phyloP scores from a whole-genome alignment of 1,140 invertebrate species.

The Drosophila persimilis region DNA sequence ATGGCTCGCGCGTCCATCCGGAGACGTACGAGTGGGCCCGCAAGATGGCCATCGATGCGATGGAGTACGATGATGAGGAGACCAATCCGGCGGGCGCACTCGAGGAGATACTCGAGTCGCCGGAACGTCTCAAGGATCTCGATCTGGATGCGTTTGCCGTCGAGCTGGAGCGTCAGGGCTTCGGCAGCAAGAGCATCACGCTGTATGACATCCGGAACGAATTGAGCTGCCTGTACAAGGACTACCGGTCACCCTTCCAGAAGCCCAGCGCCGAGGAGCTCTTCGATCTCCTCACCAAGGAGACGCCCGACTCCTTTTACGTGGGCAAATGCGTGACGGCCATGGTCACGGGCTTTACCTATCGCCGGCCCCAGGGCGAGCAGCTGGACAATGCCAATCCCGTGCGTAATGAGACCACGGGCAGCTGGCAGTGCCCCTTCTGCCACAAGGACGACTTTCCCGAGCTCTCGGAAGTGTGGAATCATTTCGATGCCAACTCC shows the following conservation, averaged over 20 bases:
- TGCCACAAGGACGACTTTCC: slow-evolving; percentile 97
- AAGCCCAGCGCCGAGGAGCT: slow-evolving; percentile 93
- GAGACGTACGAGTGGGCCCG: slow-evolving; percentile 99
- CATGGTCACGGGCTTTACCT: slow-evolving; percentile 90
- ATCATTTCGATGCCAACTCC: slow-evolving; percentile 97
- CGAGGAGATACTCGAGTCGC: slow-evolving; percentile 98
- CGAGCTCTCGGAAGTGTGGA: slow-evolving; percentile 98
- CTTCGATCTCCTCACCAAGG: slow-evolving; percentile 98
- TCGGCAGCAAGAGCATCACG: slow-evolving; percentile 98
- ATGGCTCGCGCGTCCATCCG: slow-evolving; percentile 98
- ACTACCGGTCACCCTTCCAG: slow-evolving; percentile 91
- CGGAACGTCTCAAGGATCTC: slow-evolving; percentile 97
- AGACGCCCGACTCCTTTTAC: slow-evolving; percentile 97
- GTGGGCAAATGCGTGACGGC: slow-evolving; percentile 94
- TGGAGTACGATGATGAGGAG: slow-evolving; percentile 98
- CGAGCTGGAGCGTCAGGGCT: slow-evolving; percentile 97
- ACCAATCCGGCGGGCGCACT: slow-evolving; percentile 97
- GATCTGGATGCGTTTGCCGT: slow-evolving; percentile 99
- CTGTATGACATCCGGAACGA: slow-evolving; percentile 98
- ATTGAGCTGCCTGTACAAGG: slow-evolving; percentile 97
- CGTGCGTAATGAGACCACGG: slow-evolving; percentile 91
- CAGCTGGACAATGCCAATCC: slow-evolving; percentile 98
- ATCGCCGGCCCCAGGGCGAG: slow-evolving; percentile 95
- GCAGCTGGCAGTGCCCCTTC: slow-evolving; percentile 98
- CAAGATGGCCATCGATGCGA: slow-evolving; percentile 99